Percentiles rank a stretch among this genome's conserved stretches.
phyloP scores from a whole-genome alignment of 2,113 vertebrate genomes.

The Ariopsis seemanni region DNA sequence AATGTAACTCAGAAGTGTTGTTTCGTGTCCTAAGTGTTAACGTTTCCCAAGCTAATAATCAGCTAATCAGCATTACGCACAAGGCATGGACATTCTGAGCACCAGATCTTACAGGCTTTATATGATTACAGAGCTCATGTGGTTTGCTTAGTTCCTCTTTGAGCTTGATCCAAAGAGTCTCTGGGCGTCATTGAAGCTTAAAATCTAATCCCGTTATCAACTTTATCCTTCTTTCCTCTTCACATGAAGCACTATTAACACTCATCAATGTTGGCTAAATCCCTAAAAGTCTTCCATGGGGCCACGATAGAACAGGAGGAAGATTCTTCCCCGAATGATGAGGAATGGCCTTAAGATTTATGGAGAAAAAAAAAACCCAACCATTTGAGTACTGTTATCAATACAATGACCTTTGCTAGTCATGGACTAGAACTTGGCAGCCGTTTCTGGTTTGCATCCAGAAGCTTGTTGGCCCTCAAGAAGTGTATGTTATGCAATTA shows the following conservation, averaged over 20 bases:
- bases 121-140: constrained; percentile 28
- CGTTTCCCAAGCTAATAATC: neutral
- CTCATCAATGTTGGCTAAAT: constrained; percentile 27
- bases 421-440: neutral
- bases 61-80: neutral
- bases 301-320: neutral
- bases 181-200: constrained; percentile 25
- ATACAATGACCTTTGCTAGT: neutral
- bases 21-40: neutral
- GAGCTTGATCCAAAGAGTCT: neutral
- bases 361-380: no score
- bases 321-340: neutral
- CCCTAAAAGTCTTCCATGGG: constrained; percentile 9
- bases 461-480: neutral
- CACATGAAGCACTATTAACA: constrained; percentile 5
- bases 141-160: neutral
- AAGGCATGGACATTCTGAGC: neutral
- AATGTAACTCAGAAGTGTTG: neutral
- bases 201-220: constrained; percentile 21
- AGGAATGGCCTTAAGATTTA: neutral
- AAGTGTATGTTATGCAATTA: neutral
- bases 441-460: neutral
- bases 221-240: constrained; percentile 19
- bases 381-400: neutral
- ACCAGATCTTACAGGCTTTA: constrained; percentile 10